A percentile compares a stretch with the other conserved stretches of the same genome.
These are phyloP conservation scores for Heliocidaris erythrogramma DNA, from an alignment of 35 echinoderm and acorn worm species.

Conservation along the genomic window DNA sequence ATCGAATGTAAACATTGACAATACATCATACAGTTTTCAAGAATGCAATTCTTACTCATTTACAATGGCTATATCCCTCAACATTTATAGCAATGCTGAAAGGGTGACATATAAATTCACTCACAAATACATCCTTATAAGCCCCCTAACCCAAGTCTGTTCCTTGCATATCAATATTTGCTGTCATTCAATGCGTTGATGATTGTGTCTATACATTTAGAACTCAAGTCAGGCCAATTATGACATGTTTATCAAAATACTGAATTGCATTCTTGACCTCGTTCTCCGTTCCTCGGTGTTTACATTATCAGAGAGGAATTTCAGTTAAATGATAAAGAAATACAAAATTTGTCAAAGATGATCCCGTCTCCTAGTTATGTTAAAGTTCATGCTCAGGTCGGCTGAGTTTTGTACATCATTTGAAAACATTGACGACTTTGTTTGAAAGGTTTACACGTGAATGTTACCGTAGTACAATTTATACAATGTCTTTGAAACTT, in stretches of 20 bases:
- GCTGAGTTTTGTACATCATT: neutral
- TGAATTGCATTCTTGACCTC: neutral
- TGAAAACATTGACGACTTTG: neutral
- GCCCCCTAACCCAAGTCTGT: neutral
- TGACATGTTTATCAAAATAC: conserved; percentile 37
- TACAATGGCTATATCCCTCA: too few species aligned
- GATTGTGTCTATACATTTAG: neutral
- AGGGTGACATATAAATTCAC: neutral
- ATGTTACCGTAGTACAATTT: too few species aligned
- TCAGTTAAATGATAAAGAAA: neutral
- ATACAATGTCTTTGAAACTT: too few species aligned
- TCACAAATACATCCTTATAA: neutral
- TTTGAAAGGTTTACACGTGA: neutral
- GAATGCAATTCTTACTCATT: too few species aligned
- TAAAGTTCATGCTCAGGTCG: neutral
- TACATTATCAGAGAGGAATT: neutral
- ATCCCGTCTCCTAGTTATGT: neutral
- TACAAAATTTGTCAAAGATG: neutral
- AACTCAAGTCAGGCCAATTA: conserved; percentile 27
- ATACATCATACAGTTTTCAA: too few species aligned
- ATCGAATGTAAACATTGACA: too few species aligned
- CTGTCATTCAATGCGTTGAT: neutral
- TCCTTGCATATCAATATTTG: conserved; percentile 17
- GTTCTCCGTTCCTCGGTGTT: neutral
- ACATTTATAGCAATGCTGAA: neutral